phyloP scores from a whole-genome alignment of 2,888 invertebrate species.

The Amphiduros pacificus region DNA sequence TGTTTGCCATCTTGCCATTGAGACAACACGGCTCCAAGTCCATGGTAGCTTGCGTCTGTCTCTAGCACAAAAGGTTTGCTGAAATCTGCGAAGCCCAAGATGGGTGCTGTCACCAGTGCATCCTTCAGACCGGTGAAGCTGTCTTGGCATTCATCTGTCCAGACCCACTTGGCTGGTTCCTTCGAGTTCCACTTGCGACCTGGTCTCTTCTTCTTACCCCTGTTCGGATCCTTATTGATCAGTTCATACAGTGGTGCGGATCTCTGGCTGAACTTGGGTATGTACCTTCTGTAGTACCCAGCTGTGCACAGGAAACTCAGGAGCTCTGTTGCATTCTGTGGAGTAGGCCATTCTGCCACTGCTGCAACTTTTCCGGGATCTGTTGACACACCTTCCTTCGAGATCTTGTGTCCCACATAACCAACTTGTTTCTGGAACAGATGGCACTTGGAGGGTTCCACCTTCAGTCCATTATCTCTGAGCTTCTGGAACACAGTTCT shows the following conservation, averaged over 20 bases:
- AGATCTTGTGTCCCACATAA: conserved; percentile 3
- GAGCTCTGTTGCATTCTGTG: not conserved
- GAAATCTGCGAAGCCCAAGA: not conserved
- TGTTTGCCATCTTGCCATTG: no score
- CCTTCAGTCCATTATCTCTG: not conserved
- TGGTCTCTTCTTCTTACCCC: not conserved
- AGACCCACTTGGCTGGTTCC: not conserved
- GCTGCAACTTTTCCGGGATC: conserved; percentile 4
- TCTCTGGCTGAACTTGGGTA: not conserved
- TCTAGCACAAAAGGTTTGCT: not conserved
- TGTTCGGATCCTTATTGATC: not conserved
- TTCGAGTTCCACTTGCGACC: not conserved
- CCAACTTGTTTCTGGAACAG: conserved; percentile 4
- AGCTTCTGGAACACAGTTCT: conserved; percentile 1
- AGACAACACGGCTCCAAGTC: not conserved
- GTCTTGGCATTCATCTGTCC: not conserved
- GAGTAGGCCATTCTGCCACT: not conserved
- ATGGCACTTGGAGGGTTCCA: conserved; percentile 5
- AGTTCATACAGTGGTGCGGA: not conserved
- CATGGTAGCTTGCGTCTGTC: not conserved
- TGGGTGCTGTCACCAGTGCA: not conserved
- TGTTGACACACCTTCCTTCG: not conserved
- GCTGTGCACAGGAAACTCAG: not conserved
- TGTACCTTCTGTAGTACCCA: not conserved
- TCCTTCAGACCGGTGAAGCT: not conserved